These are phyloP conservation scores for Ennomos erosarius DNA, from an alignment of 2,888 invertebrate species.

Conservation along the genomic window DNA sequence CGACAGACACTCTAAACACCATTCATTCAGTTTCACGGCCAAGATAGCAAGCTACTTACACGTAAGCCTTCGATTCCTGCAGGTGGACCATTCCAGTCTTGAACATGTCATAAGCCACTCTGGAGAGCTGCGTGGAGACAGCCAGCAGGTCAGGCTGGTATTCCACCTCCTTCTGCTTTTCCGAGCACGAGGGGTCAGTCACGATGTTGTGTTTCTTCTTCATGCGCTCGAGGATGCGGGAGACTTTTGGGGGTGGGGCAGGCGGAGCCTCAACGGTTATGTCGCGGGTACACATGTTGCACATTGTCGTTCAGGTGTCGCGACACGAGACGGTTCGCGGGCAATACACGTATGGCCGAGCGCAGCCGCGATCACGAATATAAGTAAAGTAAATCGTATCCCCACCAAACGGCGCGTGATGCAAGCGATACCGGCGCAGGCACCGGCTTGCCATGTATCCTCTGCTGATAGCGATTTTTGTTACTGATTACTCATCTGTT, in stretches of 20 bases:
- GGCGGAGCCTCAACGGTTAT: constrained; percentile 50
- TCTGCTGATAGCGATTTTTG: constrained; percentile 35
- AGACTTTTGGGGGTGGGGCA: constrained; percentile 45
- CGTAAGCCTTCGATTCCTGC: constrained; percentile 77
- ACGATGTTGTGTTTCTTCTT: constrained; percentile 77
- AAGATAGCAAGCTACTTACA: constrained; percentile 65
- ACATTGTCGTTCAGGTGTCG: constrained; percentile 55
- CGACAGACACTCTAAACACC: constrained; percentile 3
- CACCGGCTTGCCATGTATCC: constrained; percentile 33
- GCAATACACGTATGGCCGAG: constrained; percentile 50
- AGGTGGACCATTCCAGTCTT: constrained; percentile 61
- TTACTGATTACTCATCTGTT: constrained; percentile 4
- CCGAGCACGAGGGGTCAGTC: constrained; percentile 66
- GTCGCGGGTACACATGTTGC: constrained; percentile 78
- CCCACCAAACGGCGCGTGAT: constrained; percentile 53
- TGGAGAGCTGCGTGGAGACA: constrained; percentile 77
- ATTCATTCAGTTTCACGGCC: background rate
- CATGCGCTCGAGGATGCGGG: constrained; percentile 65
- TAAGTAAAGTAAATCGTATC: constrained; percentile 68
- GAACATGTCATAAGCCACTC: constrained; percentile 68
- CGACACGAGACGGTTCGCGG: constrained; percentile 34
- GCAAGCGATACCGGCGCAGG: constrained; percentile 41
- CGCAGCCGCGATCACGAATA: constrained; percentile 58
- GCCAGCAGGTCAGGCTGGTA: constrained; percentile 81
- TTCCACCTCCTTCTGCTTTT: constrained; percentile 68